Percentiles rank a stretch among this genome's conserved stretches.
Conservation (phyloP, 2,113 vertebrate species). For the Pampusana beccarii region DNA sequence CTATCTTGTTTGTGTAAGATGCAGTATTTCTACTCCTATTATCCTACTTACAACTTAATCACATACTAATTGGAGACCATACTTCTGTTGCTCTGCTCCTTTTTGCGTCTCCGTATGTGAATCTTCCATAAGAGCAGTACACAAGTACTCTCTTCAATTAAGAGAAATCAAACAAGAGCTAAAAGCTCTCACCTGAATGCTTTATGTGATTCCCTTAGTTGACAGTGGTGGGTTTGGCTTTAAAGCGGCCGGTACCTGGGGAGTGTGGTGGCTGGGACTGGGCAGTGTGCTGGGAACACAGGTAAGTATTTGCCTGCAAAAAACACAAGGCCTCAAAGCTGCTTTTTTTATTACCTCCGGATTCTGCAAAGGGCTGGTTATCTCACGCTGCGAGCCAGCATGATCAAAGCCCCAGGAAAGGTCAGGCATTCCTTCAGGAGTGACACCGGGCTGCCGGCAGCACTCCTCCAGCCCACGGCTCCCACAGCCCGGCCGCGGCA, state of each 20-base stretch:
- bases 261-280: background rate
- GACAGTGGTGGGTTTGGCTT: background rate
- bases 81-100: background rate
- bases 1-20: background rate
- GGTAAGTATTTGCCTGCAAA: constrained; percentile 58
- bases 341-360: constrained; percentile 69
- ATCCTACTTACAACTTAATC: constrained; percentile 17
- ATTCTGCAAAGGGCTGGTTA: constrained; percentile 70
- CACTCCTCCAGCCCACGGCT: constrained; percentile 40
- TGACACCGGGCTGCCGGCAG: constrained; percentile 46
- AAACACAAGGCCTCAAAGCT: constrained; percentile 56
- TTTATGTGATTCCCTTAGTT: background rate
- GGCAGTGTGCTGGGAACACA: constrained; percentile 6
- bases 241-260: background rate
- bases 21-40: background rate
- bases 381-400: constrained; percentile 55
- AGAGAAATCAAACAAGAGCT: background rate
- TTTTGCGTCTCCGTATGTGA: background rate
- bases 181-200: background rate
- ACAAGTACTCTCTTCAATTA: background rate
- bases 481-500: background rate
- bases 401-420: constrained; percentile 77
- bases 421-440: constrained; percentile 71
- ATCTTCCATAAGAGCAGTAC: background rate
- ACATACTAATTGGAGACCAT: background rate